Base-by-base conservation (phyloP, 2,113 vertebrate species). In the Caloenas nicobarica region DNA sequence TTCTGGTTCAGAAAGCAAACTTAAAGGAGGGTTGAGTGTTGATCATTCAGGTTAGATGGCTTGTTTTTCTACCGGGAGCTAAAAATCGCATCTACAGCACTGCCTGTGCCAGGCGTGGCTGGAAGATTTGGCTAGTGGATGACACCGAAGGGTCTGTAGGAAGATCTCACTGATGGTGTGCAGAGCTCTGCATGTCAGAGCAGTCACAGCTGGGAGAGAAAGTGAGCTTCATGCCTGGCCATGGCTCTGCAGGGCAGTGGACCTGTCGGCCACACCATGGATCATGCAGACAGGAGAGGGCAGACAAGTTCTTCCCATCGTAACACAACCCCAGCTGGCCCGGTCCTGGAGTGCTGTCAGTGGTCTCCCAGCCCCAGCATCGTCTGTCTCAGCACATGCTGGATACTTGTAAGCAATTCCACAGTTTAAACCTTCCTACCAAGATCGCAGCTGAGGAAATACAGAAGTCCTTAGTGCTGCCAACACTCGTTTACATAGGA, bases 361-460 rank as follows among this genome's bases (percentile, higher is more conserved):
- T 4, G 44, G 36, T 16, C 15, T 38, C 72, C 36, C 40, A 23
- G 17, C 33, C 26, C 65, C 10, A 17, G 61, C 46, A 13, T 18
- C 0, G 0, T 31, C 40, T 31, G 9, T 21, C 62, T 80, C 14
- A 1, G 57, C 51, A 38, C 51, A 4, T 0, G 1, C 53, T 42
- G 31, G n/a, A 15, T 61, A 10, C 62, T 26, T 25, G 44, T 51
- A 8, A 57, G n/a, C 26, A 10, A 0, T 51, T 73, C 44, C 74
- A 66, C 34, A 1, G 6, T 50, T 70, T 33, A 62, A 50, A 62
- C 48, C 42, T 66, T 61, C 50, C 42, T 62, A 8, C 80, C 25
- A 16, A 22, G 25, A 21, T 51, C 51, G 9, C 31, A 26, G 53
- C 28, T 46, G 33, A 60, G 34, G 33, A 23, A 19, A 29, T 11